Percentiles rank a stretch among this genome's conserved stretches.
Evolutionary conservation across 2,797 vertebrate species (phyloP).

Genomic region (Podargus strigoides): DNA sequence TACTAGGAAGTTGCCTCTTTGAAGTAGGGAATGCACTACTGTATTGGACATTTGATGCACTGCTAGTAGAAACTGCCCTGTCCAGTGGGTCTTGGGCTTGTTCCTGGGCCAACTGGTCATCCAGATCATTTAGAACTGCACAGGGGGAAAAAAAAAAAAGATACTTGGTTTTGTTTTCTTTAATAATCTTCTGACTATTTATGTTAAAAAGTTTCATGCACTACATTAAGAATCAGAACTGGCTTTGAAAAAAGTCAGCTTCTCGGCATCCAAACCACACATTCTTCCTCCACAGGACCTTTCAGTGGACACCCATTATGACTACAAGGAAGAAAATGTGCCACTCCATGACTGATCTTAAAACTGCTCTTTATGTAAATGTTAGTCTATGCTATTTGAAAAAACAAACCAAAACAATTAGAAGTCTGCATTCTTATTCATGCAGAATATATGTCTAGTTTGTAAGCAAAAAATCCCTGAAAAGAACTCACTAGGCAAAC

Average conservation of each 20-base stretch:
- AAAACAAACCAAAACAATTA: background rate
- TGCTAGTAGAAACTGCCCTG: background rate
- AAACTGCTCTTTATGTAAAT: background rate
- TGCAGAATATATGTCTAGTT: fast-evolving
- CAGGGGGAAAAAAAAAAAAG: background rate
- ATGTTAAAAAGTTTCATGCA: background rate
- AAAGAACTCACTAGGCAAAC: background rate
- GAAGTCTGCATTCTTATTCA: background rate
- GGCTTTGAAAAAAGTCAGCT: background rate
- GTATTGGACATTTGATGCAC: background rate
- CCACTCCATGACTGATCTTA: background rate
- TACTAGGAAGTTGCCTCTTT: background rate
- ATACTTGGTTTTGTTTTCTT: background rate
- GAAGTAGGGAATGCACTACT: background rate
- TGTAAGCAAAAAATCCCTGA: background rate
- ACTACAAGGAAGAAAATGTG: background rate
- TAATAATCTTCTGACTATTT: background rate
- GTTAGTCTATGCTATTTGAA: background rate
- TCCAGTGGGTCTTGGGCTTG: conserved; percentile 52
- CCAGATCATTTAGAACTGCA: conserved; percentile 78
- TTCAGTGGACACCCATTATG: background rate
- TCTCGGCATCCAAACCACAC: background rate
- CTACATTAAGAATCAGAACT: background rate
- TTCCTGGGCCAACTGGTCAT: conserved; percentile 76
- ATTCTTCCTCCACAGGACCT: background rate